These are phyloP conservation scores for Erpetoichthys calabaricus DNA, from an alignment of 2,797 vertebrate genomes.

Conservation along the genomic window DNA sequence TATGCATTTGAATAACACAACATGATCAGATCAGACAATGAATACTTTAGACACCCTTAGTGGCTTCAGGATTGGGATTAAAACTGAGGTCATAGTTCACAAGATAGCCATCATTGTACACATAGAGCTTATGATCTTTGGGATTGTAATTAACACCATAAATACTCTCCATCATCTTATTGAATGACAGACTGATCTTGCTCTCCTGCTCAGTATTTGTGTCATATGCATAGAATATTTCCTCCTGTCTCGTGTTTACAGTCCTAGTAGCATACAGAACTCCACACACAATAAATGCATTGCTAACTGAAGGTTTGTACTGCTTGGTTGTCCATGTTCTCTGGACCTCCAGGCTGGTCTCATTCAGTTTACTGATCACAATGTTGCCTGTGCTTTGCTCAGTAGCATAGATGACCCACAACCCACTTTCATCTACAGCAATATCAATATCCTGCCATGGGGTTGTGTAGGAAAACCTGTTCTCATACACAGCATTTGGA, in stretches of 20 bases:
- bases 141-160: conserved; percentile 50
- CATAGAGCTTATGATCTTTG: conserved; percentile 41
- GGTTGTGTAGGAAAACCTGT: conserved; percentile 40
- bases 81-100: conserved; percentile 32
- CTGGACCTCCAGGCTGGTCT: conserved; percentile 30
- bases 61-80: not conserved
- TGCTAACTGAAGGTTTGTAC: conserved; percentile 31
- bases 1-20: too few relatives aligned
- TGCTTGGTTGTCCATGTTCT: conserved; percentile 26
- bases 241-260: conserved; percentile 39
- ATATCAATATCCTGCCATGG: conserved; percentile 46
- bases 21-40: too few relatives aligned
- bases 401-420: conserved; percentile 54
- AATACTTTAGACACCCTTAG: too few relatives aligned
- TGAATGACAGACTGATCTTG: conserved; percentile 26
- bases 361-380: conserved; percentile 39
- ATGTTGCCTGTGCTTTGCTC: conserved; percentile 41
- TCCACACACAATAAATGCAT: conserved; percentile 43
- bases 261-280: conserved; percentile 40
- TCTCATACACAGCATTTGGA: conserved; percentile 27
- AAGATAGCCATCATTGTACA: conserved; percentile 49
- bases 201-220: conserved; percentile 39
- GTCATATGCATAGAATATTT: conserved; percentile 55
- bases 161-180: conserved; percentile 40
- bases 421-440: conserved; percentile 45